These are phyloP conservation scores for Clamator glandarius DNA, from an alignment of 2,797 vertebrate species.

Conservation along the genomic window DNA sequence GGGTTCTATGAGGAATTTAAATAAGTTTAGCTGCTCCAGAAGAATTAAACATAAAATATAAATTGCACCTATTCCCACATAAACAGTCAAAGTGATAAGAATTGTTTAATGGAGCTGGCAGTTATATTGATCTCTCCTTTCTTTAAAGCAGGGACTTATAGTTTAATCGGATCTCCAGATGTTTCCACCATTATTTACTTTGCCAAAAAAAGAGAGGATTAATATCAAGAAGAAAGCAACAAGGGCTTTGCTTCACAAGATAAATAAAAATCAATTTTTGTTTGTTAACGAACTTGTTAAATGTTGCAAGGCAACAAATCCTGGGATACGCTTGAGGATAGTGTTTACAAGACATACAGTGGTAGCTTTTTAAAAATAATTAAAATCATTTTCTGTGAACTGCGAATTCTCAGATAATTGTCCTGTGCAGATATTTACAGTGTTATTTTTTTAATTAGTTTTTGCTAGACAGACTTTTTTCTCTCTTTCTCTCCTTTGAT, in stretches of 20 bases:
- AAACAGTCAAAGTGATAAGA: constrained; percentile 47
- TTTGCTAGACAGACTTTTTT: neutral
- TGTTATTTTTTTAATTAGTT: neutral
- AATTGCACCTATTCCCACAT: constrained; percentile 17
- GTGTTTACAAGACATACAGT: neutral
- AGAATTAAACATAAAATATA: constrained; percentile 47
- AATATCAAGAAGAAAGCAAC: constrained; percentile 8
- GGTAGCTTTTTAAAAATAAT: constrained; percentile 24
- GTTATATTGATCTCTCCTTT: constrained; percentile 44
- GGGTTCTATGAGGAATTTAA: constrained; percentile 22
- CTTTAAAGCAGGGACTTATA: constrained; percentile 27
- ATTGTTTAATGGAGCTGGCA: constrained; percentile 53
- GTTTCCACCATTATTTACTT: constrained; percentile 44
- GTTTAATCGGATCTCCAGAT: constrained; percentile 5
- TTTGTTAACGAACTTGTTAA: constrained; percentile 47
- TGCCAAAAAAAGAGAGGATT: neutral
- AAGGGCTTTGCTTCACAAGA: constrained; percentile 12
- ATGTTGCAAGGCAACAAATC: constrained; percentile 33
- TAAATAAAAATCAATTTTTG: constrained; percentile 50
- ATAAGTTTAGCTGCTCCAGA: constrained; percentile 12
- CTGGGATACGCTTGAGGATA: neutral
- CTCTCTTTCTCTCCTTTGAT: neutral
- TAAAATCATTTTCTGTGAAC: neutral
- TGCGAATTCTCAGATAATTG: constrained; percentile 28
- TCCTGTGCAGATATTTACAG: neutral